Percentiles rank a stretch among this genome's conserved stretches.
Conservation (phyloP, 2,888 invertebrate species). For the Cataglyphis livida region DNA sequence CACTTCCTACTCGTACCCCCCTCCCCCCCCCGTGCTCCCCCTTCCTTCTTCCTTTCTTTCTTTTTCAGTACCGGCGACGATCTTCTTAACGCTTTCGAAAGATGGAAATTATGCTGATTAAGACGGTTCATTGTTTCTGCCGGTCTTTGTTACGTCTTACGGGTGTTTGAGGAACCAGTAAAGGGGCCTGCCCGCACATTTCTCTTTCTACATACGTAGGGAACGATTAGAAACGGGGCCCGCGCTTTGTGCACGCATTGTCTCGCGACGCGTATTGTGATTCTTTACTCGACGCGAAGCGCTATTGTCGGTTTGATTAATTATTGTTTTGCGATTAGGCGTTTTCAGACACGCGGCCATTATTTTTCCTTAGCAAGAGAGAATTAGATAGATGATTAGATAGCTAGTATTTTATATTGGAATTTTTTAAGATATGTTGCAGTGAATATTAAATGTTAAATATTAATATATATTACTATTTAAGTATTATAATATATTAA, state of each 20-base stretch:
- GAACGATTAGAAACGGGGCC: slow-evolving; percentile 43
- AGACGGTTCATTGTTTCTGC: slow-evolving; percentile 30
- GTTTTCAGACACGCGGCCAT: background rate
- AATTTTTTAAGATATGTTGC: background rate
- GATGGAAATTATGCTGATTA: slow-evolving; percentile 64
- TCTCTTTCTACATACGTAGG: slow-evolving; percentile 22
- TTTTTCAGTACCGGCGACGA: background rate
- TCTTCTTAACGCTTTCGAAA: slow-evolving; percentile 22
- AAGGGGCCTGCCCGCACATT: slow-evolving; percentile 19
- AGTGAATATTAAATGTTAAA: background rate
- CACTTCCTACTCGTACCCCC: slow-evolving; percentile 41
- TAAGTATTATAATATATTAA: too few species aligned
- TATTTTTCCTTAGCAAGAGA: background rate
- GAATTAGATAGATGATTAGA: background rate
- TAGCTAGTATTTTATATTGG: background rate
- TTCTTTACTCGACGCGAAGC: slow-evolving; percentile 27
- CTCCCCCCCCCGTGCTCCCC: background rate
- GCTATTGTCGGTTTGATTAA: slow-evolving; percentile 56
- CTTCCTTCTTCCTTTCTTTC: background rate
- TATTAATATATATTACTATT: too few species aligned
- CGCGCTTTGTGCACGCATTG: slow-evolving; percentile 47
- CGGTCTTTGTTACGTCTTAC: slow-evolving; percentile 34
- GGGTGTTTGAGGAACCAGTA: slow-evolving; percentile 28
- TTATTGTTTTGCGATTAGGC: slow-evolving; percentile 61
- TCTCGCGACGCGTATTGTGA: slow-evolving; percentile 37